phyloP scores from a whole-genome alignment of 1,140 invertebrate species.

The Teleopsis dalmanni region DNA sequence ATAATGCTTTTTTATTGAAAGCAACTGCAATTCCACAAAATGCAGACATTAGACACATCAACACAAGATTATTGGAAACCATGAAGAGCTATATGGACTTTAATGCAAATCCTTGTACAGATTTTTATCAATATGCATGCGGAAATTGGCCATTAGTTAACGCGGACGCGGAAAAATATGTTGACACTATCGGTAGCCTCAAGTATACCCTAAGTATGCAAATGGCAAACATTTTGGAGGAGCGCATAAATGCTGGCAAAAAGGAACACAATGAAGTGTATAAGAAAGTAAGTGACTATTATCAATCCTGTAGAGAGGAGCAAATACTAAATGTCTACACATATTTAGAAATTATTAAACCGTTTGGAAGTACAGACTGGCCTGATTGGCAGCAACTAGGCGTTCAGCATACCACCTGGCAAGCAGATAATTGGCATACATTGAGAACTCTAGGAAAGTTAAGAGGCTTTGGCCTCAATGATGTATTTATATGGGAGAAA shows the following conservation, averaged over 20 bases:
- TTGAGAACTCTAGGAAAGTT: neutral
- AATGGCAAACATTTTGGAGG: neutral
- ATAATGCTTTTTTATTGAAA: no score
- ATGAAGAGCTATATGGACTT: constrained; percentile 47
- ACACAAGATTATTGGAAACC: neutral
- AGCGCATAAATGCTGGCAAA: neutral
- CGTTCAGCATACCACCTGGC: neutral
- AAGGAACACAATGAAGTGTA: constrained; percentile 1
- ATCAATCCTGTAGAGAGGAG: neutral
- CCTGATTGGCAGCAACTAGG: neutral
- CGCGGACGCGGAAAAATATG: neutral
- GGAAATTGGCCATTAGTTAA: constrained; percentile 44
- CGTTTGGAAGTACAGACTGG: no score
- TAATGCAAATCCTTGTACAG: constrained; percentile 55
- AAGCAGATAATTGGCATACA: neutral
- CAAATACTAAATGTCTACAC: neutral
- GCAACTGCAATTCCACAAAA: no score
- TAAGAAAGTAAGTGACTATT: neutral
- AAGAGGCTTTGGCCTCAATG: constrained; percentile 5
- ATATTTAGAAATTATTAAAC: constrained; percentile 4
- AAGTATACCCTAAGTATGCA: constrained; percentile 4
- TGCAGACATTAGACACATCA: no score
- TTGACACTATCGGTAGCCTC: constrained; percentile 8
- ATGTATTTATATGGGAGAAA: neutral
- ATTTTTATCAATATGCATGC: constrained; percentile 60